These are phyloP conservation scores for Lacanobia wlatinum DNA, from an alignment of 2,888 invertebrate genomes.

Conservation along the genomic window DNA sequence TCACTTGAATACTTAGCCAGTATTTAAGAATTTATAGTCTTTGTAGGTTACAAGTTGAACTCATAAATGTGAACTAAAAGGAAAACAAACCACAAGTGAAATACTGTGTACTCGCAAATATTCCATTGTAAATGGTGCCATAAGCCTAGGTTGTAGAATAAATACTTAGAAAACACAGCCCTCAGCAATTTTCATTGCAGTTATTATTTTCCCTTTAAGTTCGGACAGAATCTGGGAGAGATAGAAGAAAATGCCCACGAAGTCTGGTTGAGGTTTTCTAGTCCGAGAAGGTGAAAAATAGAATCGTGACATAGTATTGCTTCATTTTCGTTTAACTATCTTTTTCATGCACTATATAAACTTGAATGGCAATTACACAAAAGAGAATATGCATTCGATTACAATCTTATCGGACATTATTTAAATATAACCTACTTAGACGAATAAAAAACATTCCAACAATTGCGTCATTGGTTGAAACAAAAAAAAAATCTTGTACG, in stretches of 20 bases:
- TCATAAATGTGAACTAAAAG: slow-evolving; percentile 2
- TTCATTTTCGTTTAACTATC: background rate
- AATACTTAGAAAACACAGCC: background rate
- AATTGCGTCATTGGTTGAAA: slow-evolving; percentile 39
- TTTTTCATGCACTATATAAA: background rate
- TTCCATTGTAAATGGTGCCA: background rate
- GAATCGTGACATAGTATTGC: background rate
- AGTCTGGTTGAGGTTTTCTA: background rate
- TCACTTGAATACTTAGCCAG: slow-evolving; percentile 22
- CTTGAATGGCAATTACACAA: background rate
- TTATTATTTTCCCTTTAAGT: background rate
- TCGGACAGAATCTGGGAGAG: background rate
- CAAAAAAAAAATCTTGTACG: slow-evolving; percentile 37
- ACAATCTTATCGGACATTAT: slow-evolving; percentile 12
- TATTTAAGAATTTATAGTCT: slow-evolving; percentile 4
- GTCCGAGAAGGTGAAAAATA: background rate
- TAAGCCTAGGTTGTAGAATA: background rate
- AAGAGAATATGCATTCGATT: slow-evolving; percentile 8
- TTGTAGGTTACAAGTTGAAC: background rate
- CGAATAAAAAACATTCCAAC: slow-evolving; percentile 2
- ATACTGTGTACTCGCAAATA: slow-evolving; percentile 2
- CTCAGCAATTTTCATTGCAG: background rate
- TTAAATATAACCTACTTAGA: slow-evolving; percentile 27
- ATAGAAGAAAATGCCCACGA: background rate
- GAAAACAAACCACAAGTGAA: slow-evolving; percentile 10